phyloP scores from a whole-genome alignment of 2,888 invertebrate genomes.

The Palloptera scutellata region DNA sequence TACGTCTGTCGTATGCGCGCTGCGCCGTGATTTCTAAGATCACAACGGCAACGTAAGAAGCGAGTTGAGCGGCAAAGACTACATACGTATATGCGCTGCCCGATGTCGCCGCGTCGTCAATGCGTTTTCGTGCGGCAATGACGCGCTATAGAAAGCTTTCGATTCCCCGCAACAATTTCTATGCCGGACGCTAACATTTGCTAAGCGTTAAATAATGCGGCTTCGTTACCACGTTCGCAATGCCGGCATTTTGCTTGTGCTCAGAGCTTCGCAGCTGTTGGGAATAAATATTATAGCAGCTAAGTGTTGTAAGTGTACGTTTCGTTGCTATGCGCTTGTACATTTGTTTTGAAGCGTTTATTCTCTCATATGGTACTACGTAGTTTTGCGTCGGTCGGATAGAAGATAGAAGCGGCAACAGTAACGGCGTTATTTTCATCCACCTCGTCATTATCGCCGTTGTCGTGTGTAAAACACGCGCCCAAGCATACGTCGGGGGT shows the following conservation, averaged over 20 bases:
- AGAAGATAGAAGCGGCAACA: neutral
- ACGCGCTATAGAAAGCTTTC: neutral
- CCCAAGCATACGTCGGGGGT: neutral
- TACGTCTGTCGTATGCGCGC: slow-evolving; percentile 22
- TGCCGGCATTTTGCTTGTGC: neutral
- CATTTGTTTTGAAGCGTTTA: neutral
- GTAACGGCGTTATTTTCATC: neutral
- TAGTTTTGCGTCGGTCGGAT: no score
- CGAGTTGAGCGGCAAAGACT: slow-evolving; percentile 26
- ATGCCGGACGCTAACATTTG: neutral
- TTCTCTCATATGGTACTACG: neutral
- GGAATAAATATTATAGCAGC: neutral
- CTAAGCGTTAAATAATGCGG: neutral
- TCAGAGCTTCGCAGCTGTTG: neutral
- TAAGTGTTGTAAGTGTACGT: neutral
- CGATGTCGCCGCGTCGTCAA: neutral
- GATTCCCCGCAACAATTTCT: neutral
- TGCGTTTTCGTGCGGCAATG: neutral
- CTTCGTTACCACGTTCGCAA: neutral
- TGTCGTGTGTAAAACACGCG: slow-evolving; percentile 28
- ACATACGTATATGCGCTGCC: neutral
- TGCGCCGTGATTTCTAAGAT: slow-evolving; percentile 20
- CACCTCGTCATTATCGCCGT: slow-evolving; percentile 3
- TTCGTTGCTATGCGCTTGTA: neutral
- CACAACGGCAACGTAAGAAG: neutral